Base-by-base conservation (phyloP, 2,888 invertebrate species). In the Lomographa bimaculata region DNA sequence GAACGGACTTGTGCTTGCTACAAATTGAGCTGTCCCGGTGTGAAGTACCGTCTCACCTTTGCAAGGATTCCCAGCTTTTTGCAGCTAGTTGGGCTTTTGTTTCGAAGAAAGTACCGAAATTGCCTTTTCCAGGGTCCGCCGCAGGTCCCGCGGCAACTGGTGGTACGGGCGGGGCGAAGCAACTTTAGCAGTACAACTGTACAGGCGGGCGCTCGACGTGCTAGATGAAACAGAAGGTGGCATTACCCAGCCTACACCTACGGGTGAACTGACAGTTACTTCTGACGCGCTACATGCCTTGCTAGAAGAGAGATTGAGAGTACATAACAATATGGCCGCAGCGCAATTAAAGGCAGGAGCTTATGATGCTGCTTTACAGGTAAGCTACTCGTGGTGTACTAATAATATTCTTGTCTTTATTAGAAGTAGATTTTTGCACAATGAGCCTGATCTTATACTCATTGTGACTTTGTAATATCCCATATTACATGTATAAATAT, bases 241-340 rank as follows among this genome's bases (percentile, higher is more conserved):
- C 12, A 93, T 91, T 57, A 78, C 90, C 1, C 85, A 89, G 8
- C 90, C 92, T 8, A 90, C 91, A 4, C 73, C 89, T 1, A 75
- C 78, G 12, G 91, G 90, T 0, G 90, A 85, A 1, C 51, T 89
- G 6, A 47, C 72, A 2, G 75, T 82, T 5, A 53, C 73, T 0
- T 70, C 78, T 0, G 74, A 74, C 0, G 72, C 69, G 0, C 54
- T 89, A 2, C 61, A 68, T 34, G 64, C 90, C 18, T 68, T 97
- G 30, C 69, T 97, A 14, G 96, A 96, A 34, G 95, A 96, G 65
- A 87, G 96, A 49, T 85, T 97, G 32, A 93, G 95, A 62, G 95
- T 97, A 1, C 94, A 95, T 64, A 98, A 98, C 72, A 98, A 98
- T 73, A 92, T 98, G 90, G 97, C 97, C 6, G 96, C 96, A 48